Evolutionary conservation across 2,797 vertebrate species (phyloP), one percentile per base, ranked within the genome.

Genomic region (Darevskia mixta): DNA sequence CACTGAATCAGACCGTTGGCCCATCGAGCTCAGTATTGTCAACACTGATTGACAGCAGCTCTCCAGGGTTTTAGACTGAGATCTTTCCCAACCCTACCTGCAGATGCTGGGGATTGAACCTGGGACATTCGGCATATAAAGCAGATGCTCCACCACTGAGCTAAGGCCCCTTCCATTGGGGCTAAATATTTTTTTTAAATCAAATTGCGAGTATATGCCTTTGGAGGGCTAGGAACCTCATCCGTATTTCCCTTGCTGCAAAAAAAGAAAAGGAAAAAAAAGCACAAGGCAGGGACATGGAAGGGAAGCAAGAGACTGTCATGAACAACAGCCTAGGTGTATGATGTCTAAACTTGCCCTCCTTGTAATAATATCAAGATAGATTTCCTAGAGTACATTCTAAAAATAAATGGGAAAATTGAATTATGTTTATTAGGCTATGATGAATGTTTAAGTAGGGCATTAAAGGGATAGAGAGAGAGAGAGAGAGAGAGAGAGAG

Each of bases 361-460:
- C 18, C 49, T 55, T 55, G 49, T 55, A 55, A 55, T n/a, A 71
- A 38, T 29, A 79, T 58, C 7, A 61, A 72, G 29, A 73, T 82
- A 10, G 72, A 91, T 75, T 84, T 73, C 90, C 58, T 78, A 0
- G n/a, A 90, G 38, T 82, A 91, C 77, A 32, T 90, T 86, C 85
- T 78, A 78, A 91, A 92, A 89, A 93, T 83, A 76, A 8, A 27
- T 93, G 73, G 73, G 86, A 78, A 93, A 95, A n/a, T 15, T 27
- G 77, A 94, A 55, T 94, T 91, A 90, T 38, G 25, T 88, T 92
- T 92, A 87, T 35, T 89, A 91, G 79, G 61, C 43, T 90, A 82
- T 0, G 2, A 89, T 84, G 79, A 81, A 89, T 75, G 88, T 93
- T 95, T 93, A 92, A 94, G 88, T 85, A 84, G 81, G 78, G 81